Percentiles rank a stretch among this genome's conserved stretches.
Evolutionary conservation across 2,888 invertebrate genomes (phyloP).

Genomic region (Lamellibrachia columna): DNA sequence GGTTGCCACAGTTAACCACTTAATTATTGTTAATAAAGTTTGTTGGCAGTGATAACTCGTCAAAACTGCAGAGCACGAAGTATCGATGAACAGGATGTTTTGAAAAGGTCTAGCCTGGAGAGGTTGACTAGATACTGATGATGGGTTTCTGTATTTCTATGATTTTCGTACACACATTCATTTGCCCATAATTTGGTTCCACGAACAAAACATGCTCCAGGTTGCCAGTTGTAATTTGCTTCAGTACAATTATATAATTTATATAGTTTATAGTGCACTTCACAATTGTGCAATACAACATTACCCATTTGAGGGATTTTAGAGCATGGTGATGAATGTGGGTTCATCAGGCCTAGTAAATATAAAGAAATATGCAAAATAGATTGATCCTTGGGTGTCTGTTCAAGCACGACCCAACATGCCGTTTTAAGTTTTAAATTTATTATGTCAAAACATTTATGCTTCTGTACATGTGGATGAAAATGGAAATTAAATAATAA

Average conservation of each 20-base stretch:
- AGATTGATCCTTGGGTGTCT: not conserved
- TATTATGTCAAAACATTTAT: too few species aligned
- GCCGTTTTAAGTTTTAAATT: too few species aligned
- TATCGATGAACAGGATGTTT: not conserved
- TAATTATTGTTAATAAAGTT: not conserved
- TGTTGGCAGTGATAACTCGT: not conserved
- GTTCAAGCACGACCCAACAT: not conserved
- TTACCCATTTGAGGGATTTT: not conserved
- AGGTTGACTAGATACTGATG: not conserved
- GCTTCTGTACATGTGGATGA: too few species aligned
- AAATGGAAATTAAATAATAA: too few species aligned
- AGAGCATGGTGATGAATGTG: not conserved
- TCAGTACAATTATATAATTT: conserved; percentile 3
- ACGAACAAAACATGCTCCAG: not conserved
- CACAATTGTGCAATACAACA: not conserved
- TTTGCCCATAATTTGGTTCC: not conserved
- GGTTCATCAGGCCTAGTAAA: not conserved
- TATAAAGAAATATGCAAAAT: too few species aligned
- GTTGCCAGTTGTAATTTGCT: not conserved
- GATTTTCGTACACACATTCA: not conserved
- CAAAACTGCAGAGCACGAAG: not conserved
- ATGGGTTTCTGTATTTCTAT: not conserved
- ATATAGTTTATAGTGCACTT: not conserved
- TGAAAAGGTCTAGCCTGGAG: not conserved
- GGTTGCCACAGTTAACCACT: too few species aligned